Base-by-base conservation (phyloP, 2,888 invertebrate species). In the Labia minor region DNA sequence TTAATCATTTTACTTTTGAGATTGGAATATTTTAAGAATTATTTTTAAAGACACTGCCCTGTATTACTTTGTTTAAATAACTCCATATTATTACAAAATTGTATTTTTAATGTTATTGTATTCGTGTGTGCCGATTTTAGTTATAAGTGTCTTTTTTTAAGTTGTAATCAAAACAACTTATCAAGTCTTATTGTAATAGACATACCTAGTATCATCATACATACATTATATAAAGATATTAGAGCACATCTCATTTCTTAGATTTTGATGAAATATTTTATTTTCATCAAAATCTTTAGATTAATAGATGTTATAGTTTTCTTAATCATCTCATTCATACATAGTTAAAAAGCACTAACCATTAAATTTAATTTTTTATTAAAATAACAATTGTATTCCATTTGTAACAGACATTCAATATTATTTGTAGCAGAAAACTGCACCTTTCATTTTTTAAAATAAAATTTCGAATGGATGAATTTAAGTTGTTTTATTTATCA, bases 61-160 rank as follows among this genome's bases (percentile, higher is more conserved):
- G 3, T 49, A 16, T 8, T 49, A 16, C 26, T 26, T 26, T 26
- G 3, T 6, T 26, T 26, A 4, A 49, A 16, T n/a, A 49, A 49
- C 49, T n/a, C 16, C n/a, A 4, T 49, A 4, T 26, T 49, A 49
- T 10, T n/a, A 4, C 49, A 49, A 49, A 49, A 49, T 49, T 16
- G 49, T 49, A 49, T 49, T 10, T 49, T 49, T 49, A 49, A 49
- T 49, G 49, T 49, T 49, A 49, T 49, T 49, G 49, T 49, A 49
- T 49, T 49, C 49, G 49, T 49, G 49, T 49, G 49, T 49, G 49
- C 49, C 49, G 49, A 49, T 49, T 49, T 49, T 49, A 49, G 49
- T 49, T 49, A 8, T 49, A 49, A 49, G 49, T 49, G 49, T 49
- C 49, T 49, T 49, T 49, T 49, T 49, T 49, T n/a, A 49, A 49